Percentiles rank a stretch among this genome's conserved stretches.
phyloP scores from a whole-genome alignment of 2,113 vertebrate species.

The Dasyprocta punctata region DNA sequence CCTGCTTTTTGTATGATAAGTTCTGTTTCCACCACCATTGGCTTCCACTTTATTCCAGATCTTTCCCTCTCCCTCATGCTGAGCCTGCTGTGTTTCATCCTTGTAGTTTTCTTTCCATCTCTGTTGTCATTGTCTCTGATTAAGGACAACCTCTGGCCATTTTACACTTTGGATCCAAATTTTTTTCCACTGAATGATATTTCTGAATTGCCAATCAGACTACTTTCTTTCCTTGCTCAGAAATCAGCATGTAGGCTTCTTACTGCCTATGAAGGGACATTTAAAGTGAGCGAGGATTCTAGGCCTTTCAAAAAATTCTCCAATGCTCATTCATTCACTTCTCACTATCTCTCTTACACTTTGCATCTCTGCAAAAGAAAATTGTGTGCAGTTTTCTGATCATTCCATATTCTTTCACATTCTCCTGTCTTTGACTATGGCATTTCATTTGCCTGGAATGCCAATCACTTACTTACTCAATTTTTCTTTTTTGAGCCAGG shows the following conservation, averaged over 20 bases:
- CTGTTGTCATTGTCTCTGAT: neutral
- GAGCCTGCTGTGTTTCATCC: neutral
- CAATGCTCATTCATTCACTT: neutral
- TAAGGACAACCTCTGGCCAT: conserved; percentile 3
- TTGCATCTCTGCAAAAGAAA: neutral
- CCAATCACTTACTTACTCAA: neutral
- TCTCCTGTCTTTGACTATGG: neutral
- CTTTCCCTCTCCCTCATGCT: neutral
- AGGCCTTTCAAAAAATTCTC: neutral
- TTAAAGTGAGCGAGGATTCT: neutral
- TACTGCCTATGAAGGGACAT: neutral
- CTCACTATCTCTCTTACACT: neutral
- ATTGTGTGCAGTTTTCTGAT: neutral
- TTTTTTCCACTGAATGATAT: neutral
- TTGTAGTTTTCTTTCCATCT: neutral
- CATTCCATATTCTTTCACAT: neutral
- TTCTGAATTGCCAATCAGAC: neutral
- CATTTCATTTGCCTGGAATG: neutral
- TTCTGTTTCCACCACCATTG: neutral
- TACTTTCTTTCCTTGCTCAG: neutral
- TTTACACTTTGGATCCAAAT: neutral
- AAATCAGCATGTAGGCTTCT: neutral
- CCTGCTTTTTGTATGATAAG: neutral
- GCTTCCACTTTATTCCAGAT: neutral
- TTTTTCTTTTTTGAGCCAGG: neutral